Evolutionary conservation across 2,888 invertebrate species (phyloP), one percentile per base, ranked within the genome.

Genomic region (Megastigmus dorsalis): DNA sequence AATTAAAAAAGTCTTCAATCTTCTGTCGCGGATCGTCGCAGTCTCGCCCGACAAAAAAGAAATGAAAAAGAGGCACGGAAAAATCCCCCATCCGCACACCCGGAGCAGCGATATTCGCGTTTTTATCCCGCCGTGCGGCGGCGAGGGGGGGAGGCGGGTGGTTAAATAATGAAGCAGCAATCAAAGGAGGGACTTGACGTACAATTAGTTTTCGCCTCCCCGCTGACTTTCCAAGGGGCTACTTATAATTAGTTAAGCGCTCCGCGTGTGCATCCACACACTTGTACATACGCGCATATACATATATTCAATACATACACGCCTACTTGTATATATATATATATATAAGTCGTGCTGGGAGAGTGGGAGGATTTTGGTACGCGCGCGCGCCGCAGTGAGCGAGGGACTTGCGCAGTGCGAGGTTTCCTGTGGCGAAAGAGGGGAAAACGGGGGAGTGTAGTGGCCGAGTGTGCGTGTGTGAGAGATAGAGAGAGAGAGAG

Each of bases 181-280:
- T 76, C 69, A 73, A 65, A 69, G 45, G 66, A 41, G 45, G 20
- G 18, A 36, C 63, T 66, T 36, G 60, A 41, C 68, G 50, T 72
- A 63, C 71, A 72, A 72, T 75, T 75, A 75, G 67, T 71, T 67
- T 68, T 63, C 62, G 54, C 41, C 43, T 38, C 38, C 20, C 33
- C 6, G 7, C 41, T 43, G 68, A 45, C 65, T 66, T 72, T 50
- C 26, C 52, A 28, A 67, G 77, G 60, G 74, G 28, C 71, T 75
- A 75, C 77, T 79, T 78, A 79, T 81, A 80, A 81, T 80, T 79
- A 80, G 79, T 80, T 80, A 79, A 81, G 77, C 77, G 72, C 52
- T 52, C 33, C n/a, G n/a, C n/a, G n/a, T n/a, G n/a, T n/a, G n/a
- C n/a, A n/a, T n/a, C n/a, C n/a, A n/a, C n/a, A n/a, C n/a, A n/a